Base-by-base conservation (phyloP, 64 coral and sea anemone genomes). In the Actinia tenebrosa region DNA sequence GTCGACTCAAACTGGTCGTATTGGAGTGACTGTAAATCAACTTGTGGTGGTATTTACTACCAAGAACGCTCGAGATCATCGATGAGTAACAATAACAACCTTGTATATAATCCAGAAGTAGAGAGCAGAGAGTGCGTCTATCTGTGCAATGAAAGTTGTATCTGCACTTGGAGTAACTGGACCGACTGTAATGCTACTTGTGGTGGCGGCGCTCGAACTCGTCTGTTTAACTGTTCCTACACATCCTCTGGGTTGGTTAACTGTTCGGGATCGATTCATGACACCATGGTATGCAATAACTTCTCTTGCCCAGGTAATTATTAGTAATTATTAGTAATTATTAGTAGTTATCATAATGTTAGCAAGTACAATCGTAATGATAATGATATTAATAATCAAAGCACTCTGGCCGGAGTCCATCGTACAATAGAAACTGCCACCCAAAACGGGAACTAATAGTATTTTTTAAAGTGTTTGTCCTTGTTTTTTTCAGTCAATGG, bases 161-260 rank as follows among this genome's bases (percentile, higher is more conserved):
- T 69, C 13, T 62, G 88, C 56, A 89, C 11, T 14, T 89, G 78
- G 88, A 83, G 58, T 55, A 66, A 52, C 16, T 89, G 88, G 88
- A 80, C 60, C 20, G 52, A 69, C 23, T 89, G 88, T 71, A 83
- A 83, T 50, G 81, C 45, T 46, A 80, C 79, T 0, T 89, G 88
- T 83, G 66, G 81, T 71, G 60, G 56, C 20, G 75, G 78, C 45
- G 9, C 20, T 81, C 80, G 83, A 26, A 89, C 44, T 72, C n/a
- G 69, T 10, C 7, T 43, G 15, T 75, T 27, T 4, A 80, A 45
- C 45, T 89, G 88, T 83, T 37, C 80, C 53, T 66, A 23, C 17
- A 42, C 72, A 60, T 18, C 58, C 17, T 64, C 44, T 30, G 60
- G 60, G 15, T 26, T 64, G 80, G 59, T 20, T 22, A 56, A 83